Conservation (phyloP, 2,113 vertebrate genomes). For the Rhadina sibilatrix region DNA sequence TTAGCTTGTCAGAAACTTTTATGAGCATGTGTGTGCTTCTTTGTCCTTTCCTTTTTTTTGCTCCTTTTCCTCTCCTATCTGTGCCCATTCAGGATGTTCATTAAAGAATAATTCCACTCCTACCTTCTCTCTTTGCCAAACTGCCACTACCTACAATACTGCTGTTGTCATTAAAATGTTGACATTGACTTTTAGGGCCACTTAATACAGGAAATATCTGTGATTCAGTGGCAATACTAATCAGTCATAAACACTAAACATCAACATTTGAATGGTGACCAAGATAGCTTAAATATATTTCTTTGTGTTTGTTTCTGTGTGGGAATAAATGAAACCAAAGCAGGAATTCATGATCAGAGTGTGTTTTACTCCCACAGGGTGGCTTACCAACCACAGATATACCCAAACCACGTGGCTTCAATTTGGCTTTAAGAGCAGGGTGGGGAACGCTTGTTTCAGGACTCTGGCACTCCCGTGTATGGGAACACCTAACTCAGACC, state of each 20-base stretch:
- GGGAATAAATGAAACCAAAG: slow-evolving; percentile 30
- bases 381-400: neutral
- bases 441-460: neutral
- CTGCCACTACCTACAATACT: neutral
- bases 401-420: neutral
- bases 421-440: neutral
- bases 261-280: slow-evolving; percentile 24
- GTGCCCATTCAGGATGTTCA: slow-evolving; percentile 22
- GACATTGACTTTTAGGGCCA: slow-evolving; percentile 46
- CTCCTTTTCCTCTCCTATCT: slow-evolving; percentile 18
- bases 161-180: slow-evolving; percentile 50
- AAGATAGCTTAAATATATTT: slow-evolving; percentile 15
- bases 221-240: slow-evolving; percentile 42
- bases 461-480: neutral
- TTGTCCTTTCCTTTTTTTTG: slow-evolving; percentile 15
- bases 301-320: slow-evolving; percentile 12
- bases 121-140: slow-evolving; percentile 7
- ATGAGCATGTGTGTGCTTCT: neutral
- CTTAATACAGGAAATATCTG: slow-evolving; percentile 57
- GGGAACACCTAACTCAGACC: neutral
- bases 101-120: slow-evolving; percentile 31
- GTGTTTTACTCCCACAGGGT: neutral
- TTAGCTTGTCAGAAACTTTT: slow-evolving; percentile 57
- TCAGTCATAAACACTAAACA: slow-evolving; percentile 38
- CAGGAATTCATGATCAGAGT: neutral